Evolutionary conservation across 64 coral and sea anemone species (phyloP).

Genomic region (Hydrozoanthus tunicans): DNA sequence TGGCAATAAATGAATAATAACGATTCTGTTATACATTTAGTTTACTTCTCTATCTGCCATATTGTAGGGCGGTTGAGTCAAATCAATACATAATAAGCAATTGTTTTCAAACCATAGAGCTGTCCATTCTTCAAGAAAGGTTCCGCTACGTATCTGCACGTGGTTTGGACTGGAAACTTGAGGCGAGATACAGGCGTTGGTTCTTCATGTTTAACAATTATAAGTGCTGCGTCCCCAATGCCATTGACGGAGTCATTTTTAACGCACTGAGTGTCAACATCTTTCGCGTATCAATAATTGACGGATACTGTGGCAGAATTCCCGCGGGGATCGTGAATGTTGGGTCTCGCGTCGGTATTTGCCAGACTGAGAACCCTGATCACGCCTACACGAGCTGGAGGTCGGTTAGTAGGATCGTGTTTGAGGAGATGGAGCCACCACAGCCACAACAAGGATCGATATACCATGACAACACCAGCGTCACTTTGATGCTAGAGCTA

Average conservation of each 20-base stretch:
- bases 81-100: too few relatives aligned
- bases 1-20: too few relatives aligned
- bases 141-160: neutral
- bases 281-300: neutral
- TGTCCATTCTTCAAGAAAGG: slow-evolving; percentile 18
- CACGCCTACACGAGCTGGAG: slow-evolving; percentile 23
- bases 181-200: slow-evolving; percentile 36
- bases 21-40: too few relatives aligned
- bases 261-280: neutral
- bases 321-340: neutral
- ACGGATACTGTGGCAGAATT: slow-evolving; percentile 8
- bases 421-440: slow-evolving; percentile 24
- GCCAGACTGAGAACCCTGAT: neutral
- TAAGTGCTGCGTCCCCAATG: slow-evolving; percentile 10
- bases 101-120: too few relatives aligned
- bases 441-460: neutral
- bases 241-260: slow-evolving; percentile 27
- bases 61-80: too few relatives aligned
- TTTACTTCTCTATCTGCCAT: too few relatives aligned
- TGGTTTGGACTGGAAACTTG: slow-evolving; percentile 16
- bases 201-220: slow-evolving; percentile 40
- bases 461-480: too few relatives aligned
- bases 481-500: too few relatives aligned
- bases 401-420: slow-evolving; percentile 32
- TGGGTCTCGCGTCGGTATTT: neutral